Evolutionary conservation across 1,140 invertebrate species (phyloP).

Genomic region (Polyergus mexicanus): DNA sequence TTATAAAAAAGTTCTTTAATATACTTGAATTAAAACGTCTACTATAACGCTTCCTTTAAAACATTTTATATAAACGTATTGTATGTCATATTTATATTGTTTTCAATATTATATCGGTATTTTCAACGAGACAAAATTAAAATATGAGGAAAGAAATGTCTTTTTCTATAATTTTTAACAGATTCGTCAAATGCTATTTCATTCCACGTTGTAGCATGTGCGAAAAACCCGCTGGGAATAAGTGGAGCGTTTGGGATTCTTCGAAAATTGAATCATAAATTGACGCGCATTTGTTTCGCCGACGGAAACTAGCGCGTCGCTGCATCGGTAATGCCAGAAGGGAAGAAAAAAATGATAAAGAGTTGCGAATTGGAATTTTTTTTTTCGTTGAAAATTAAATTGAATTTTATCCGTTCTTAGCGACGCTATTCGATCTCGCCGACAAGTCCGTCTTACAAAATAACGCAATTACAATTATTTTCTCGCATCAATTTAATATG

Average conservation of each 20-base stretch:
- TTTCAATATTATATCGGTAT: slow-evolving; percentile 5
- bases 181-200: slow-evolving; percentile 1
- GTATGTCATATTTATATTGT: not conserved
- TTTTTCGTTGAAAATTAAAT: slow-evolving; percentile 70
- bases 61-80: too few species aligned
- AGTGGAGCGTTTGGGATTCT: slow-evolving; percentile 44
- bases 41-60: not conserved
- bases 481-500: slow-evolving; percentile 1
- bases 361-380: slow-evolving; percentile 56
- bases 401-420: slow-evolving; percentile 27
- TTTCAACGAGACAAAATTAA: not conserved
- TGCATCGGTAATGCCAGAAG: slow-evolving; percentile 62
- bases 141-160: not conserved
- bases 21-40: not conserved
- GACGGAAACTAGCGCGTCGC: slow-evolving; percentile 52
- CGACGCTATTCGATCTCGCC: not conserved
- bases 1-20: not conserved
- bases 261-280: slow-evolving; percentile 78
- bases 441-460: not conserved
- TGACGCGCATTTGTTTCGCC: slow-evolving; percentile 71
- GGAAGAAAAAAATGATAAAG: slow-evolving; percentile 35
- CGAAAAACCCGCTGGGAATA: not conserved
- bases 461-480: slow-evolving; percentile 12
- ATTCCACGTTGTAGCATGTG: not conserved
- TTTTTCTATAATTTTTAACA: slow-evolving; percentile 28